Percentiles rank a stretch among this genome's conserved stretches.
phyloP scores from a whole-genome alignment of 1,140 invertebrate genomes.

The Telenomus remus region DNA sequence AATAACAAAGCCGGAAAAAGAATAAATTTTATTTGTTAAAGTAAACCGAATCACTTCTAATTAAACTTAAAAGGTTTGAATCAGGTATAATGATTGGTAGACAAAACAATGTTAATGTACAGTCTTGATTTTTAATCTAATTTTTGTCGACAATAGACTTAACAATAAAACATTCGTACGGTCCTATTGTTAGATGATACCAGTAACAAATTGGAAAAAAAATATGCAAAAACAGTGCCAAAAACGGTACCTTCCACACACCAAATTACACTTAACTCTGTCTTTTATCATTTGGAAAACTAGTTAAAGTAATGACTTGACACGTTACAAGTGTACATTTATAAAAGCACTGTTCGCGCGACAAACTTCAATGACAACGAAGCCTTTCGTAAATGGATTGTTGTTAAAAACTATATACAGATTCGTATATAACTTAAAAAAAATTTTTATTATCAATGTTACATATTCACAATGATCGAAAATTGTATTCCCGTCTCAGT shows the following conservation, averaged over 20 bases:
- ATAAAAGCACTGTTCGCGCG: slow-evolving; percentile 20
- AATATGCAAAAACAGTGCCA: slow-evolving; percentile 27
- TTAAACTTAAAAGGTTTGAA: no score
- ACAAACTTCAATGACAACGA: slow-evolving; percentile 43
- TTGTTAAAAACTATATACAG: slow-evolving; percentile 55
- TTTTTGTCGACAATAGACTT: slow-evolving; percentile 44
- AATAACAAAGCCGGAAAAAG: no score
- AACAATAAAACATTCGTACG: slow-evolving; percentile 44
- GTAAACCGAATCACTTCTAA: no score
- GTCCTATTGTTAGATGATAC: slow-evolving; percentile 31
- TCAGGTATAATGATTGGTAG: background rate
- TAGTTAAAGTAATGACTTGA: background rate
- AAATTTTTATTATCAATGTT: slow-evolving; percentile 30
- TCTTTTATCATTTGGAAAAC: background rate
- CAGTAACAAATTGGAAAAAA: slow-evolving; percentile 23
- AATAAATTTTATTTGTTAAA: no score
- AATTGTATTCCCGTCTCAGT: slow-evolving; percentile 21
- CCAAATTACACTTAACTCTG: background rate
- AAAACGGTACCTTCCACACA: background rate
- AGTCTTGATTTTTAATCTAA: slow-evolving; percentile 44
- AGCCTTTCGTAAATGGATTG: slow-evolving; percentile 31
- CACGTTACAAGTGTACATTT: background rate
- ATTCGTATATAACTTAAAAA: slow-evolving; percentile 46
- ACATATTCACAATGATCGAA: slow-evolving; percentile 24
- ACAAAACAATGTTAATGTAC: slow-evolving; percentile 33